A percentile compares a stretch with the other conserved stretches of the same genome.
These are phyloP conservation scores for Octodon degus DNA, from an alignment of 2,113 vertebrate genomes.

Conservation along the genomic window DNA sequence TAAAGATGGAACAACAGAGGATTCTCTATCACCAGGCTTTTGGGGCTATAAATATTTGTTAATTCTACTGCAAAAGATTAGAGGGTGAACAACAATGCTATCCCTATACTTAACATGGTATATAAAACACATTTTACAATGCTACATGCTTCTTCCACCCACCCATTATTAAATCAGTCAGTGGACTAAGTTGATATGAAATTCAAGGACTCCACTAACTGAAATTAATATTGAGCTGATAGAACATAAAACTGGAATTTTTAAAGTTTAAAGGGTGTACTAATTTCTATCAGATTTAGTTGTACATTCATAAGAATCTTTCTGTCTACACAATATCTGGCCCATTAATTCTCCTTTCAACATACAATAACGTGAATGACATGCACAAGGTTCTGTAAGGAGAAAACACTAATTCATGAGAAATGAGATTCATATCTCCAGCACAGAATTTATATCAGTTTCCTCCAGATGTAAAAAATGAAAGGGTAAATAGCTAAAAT, in stretches of 20 bases:
- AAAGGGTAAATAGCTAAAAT: background rate
- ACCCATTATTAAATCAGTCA: background rate
- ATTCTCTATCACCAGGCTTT: background rate
- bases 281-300: conserved; percentile 32
- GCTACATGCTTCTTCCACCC: background rate
- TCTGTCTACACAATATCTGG: background rate
- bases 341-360: background rate
- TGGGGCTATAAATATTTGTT: conserved; percentile 60
- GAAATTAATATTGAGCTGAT: background rate
- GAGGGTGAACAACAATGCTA: background rate
- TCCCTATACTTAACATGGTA: background rate
- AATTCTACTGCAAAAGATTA: background rate
- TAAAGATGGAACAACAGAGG: conserved; percentile 61
- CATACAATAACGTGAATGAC: background rate
- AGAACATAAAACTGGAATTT: background rate
- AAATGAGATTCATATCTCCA: background rate
- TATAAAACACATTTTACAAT: background rate
- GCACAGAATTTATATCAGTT: background rate
- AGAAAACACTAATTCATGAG: background rate
- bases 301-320: background rate
- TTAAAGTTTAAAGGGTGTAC: conserved; percentile 34
- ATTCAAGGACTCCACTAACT: conserved; percentile 7
- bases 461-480: background rate
- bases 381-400: background rate
- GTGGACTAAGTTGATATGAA: background rate